Conservation (phyloP, 2,797 vertebrate genomes). For the Peromyscus attwateri region DNA sequence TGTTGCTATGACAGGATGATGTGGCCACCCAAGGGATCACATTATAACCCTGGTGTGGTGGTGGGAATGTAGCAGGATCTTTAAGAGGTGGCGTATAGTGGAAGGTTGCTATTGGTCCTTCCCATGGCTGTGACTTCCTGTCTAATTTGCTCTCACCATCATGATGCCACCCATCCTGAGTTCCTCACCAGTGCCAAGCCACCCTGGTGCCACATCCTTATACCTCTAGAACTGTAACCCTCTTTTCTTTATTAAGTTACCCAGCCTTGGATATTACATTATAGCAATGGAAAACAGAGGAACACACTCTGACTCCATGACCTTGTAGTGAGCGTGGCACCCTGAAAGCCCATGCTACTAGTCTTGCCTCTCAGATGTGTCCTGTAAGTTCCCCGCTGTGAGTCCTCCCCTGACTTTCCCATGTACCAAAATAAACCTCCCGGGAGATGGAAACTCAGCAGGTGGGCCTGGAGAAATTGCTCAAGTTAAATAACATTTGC, state of each 20-base stretch:
- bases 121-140: background rate
- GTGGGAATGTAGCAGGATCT: background rate
- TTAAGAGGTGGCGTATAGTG: background rate
- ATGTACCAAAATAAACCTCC: background rate
- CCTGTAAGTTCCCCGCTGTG: background rate
- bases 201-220: background rate
- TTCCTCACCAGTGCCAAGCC: background rate
- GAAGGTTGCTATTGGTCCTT: background rate
- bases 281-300: background rate
- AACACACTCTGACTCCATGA: background rate
- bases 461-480: slow-evolving; percentile 48
- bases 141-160: background rate
- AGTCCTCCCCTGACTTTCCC: background rate
- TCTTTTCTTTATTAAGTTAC: background rate
- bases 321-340: background rate
- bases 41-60: background rate
- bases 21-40: no score
- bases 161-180: no score
- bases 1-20: accelerated
- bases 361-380: background rate
- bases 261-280: background rate
- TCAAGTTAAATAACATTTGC: slow-evolving; percentile 47
- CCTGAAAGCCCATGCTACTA: background rate
- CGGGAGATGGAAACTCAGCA: background rate
- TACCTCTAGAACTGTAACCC: background rate